Percentiles rank a stretch among this genome's conserved stretches.
Conservation (phyloP, 2,113 vertebrate species). For the Calyptommatus sinebrachiatus region DNA sequence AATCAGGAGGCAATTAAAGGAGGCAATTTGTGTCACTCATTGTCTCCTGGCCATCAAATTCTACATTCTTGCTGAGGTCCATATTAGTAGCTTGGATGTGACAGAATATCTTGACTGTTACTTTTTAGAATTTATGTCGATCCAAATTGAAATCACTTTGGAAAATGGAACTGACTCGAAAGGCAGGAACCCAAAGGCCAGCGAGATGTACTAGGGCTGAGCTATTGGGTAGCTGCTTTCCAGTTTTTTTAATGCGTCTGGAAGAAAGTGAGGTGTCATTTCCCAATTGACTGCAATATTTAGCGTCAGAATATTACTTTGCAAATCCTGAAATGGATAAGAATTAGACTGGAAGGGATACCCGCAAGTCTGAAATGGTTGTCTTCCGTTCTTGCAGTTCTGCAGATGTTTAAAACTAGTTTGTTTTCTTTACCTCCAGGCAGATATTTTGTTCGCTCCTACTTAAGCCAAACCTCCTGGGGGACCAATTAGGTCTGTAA, state of each 20-base stretch:
- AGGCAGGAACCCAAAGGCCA: not conserved
- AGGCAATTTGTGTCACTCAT: not conserved
- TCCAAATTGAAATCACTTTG: not conserved
- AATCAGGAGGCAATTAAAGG: too few relatives aligned
- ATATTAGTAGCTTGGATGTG: not conserved
- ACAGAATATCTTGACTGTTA: too few relatives aligned
- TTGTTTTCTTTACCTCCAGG: constrained; percentile 15
- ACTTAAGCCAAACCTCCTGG: not conserved
- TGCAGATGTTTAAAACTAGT: not conserved
- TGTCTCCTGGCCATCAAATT: not conserved
- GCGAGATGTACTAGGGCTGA: not conserved
- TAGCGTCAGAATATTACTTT: not conserved
- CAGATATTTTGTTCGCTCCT: constrained; percentile 30
- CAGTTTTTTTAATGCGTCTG: not conserved
- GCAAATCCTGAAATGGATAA: not conserved
- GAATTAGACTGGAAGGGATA: not conserved
- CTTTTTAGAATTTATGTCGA: too few relatives aligned
- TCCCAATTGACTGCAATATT: not conserved
- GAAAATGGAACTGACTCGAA: not conserved
- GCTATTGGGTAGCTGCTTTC: not conserved
- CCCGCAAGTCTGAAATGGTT: not conserved
- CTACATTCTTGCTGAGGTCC: not conserved
- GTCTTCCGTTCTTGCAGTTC: not conserved
- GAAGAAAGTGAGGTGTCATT: not conserved
- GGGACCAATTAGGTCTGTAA: not conserved